phyloP scores from a whole-genome alignment of 2,888 invertebrate genomes.

The Mycalesis mineus region DNA sequence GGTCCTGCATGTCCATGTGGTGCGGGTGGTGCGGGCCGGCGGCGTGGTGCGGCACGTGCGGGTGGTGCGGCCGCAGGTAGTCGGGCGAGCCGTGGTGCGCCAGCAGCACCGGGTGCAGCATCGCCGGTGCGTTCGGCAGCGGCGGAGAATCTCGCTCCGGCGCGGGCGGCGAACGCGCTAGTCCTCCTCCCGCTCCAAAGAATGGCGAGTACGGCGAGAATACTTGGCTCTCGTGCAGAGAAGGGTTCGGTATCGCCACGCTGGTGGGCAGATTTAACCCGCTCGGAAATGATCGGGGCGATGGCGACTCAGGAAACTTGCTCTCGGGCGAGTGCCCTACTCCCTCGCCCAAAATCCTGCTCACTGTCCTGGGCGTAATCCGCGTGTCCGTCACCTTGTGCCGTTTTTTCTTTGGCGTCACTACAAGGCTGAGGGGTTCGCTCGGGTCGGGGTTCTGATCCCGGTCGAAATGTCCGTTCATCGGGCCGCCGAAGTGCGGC shows the following conservation, averaged over 20 bases:
- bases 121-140: slow-evolving; percentile 89
- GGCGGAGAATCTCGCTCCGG: slow-evolving; percentile 89
- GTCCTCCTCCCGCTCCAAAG: slow-evolving; percentile 81
- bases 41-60: slow-evolving; percentile 84
- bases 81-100: slow-evolving; percentile 91
- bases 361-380: slow-evolving; percentile 93
- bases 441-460: slow-evolving; percentile 91
- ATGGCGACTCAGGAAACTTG: slow-evolving; percentile 82
- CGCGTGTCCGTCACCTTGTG: slow-evolving; percentile 98
- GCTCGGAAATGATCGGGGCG: slow-evolving; percentile 87
- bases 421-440: slow-evolving; percentile 95
- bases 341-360: slow-evolving; percentile 89
- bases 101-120: slow-evolving; percentile 90
- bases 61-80: slow-evolving; percentile 86
- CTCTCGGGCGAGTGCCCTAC: slow-evolving; percentile 82
- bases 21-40: slow-evolving; percentile 80
- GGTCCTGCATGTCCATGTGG: slow-evolving; percentile 90
- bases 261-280: slow-evolving; percentile 95
- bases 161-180: slow-evolving; percentile 79
- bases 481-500: slow-evolving; percentile 82
- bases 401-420: slow-evolving; percentile 96
- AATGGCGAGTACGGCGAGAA: slow-evolving; percentile 95
- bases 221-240: slow-evolving; percentile 95
- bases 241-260: slow-evolving; percentile 97
- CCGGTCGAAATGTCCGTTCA: slow-evolving; percentile 81